These are phyloP conservation scores for Pipistrellus kuhlii DNA, from an alignment of 2,797 vertebrate genomes.

Conservation along the genomic window DNA sequence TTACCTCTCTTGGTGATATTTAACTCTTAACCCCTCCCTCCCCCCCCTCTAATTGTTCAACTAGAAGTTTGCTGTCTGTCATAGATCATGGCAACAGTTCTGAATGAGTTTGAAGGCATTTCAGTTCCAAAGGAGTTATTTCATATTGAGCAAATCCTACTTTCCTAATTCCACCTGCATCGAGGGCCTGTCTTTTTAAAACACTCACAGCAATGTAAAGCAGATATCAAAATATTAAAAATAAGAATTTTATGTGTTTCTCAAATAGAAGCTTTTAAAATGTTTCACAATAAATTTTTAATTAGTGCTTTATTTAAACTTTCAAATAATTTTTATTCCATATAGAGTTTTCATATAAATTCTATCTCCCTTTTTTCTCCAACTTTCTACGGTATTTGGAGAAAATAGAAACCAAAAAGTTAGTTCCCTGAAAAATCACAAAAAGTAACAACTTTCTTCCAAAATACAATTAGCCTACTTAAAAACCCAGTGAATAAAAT, in stretches of 20 bases:
- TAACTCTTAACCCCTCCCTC: neutral
- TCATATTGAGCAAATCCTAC: neutral
- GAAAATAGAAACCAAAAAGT: neutral
- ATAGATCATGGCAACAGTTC: neutral
- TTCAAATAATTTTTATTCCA: neutral
- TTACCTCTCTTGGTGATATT: neutral
- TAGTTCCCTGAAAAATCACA: neutral
- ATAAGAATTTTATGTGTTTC: neutral
- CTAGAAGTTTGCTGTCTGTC: constrained; percentile 12
- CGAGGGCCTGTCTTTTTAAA: neutral
- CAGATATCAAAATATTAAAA: neutral
- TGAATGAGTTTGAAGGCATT: constrained; percentile 9
- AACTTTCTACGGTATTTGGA: neutral
- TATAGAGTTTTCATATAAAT: neutral
- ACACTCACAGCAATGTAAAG: neutral
- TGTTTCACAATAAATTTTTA: neutral
- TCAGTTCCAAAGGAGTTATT: neutral
- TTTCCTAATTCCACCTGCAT: neutral
- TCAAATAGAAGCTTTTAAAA: neutral
- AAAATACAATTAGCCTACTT: neutral
- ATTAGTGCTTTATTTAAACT: neutral
- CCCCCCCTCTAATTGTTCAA: neutral
- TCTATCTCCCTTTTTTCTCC: neutral
- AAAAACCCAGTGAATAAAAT: neutral
- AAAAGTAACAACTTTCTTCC: neutral